Percentiles rank a stretch among this genome's conserved stretches.
These are phyloP conservation scores for Cantharis rufa DNA, from an alignment of 2,888 invertebrate species.

Conservation along the genomic window DNA sequence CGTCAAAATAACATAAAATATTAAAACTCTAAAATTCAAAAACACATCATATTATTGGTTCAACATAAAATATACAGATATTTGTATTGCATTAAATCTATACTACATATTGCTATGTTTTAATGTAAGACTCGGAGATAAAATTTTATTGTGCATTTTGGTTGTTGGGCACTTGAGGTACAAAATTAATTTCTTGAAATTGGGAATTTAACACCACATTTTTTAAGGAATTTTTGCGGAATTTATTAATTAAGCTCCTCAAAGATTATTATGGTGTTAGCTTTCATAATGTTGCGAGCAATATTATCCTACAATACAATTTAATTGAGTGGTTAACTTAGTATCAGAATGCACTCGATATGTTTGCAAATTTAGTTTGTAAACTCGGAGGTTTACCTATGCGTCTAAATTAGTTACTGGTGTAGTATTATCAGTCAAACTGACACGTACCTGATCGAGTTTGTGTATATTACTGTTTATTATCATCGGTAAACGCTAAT, in stretches of 20 bases:
- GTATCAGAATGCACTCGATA: constrained; percentile 13
- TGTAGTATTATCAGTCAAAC: constrained; percentile 19
- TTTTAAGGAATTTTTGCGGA: too few relatives aligned
- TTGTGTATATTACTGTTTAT: constrained; percentile 7
- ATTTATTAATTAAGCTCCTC: neutral
- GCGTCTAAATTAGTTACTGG: constrained; percentile 24
- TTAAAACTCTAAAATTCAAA: too few relatives aligned
- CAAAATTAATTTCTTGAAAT: too few relatives aligned
- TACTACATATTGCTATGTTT: too few relatives aligned
- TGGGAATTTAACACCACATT: too few relatives aligned
- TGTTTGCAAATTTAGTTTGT: constrained; percentile 26
- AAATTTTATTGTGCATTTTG: too few relatives aligned
- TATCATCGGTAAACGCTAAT: neutral
- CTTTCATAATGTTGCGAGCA: neutral
- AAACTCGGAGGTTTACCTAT: constrained; percentile 26
- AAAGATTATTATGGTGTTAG: neutral
- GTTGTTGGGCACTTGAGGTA: too few relatives aligned
- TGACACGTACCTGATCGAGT: constrained; percentile 18
- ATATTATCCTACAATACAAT: neutral
- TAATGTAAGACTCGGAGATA: too few relatives aligned
- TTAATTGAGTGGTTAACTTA: neutral
- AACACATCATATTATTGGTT: too few relatives aligned
- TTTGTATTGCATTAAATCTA: too few relatives aligned
- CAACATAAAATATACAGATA: too few relatives aligned
- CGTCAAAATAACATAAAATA: too few relatives aligned